Base-by-base conservation (phyloP, 2,888 invertebrate species). In the Amblyjoppa fuscipennis region DNA sequence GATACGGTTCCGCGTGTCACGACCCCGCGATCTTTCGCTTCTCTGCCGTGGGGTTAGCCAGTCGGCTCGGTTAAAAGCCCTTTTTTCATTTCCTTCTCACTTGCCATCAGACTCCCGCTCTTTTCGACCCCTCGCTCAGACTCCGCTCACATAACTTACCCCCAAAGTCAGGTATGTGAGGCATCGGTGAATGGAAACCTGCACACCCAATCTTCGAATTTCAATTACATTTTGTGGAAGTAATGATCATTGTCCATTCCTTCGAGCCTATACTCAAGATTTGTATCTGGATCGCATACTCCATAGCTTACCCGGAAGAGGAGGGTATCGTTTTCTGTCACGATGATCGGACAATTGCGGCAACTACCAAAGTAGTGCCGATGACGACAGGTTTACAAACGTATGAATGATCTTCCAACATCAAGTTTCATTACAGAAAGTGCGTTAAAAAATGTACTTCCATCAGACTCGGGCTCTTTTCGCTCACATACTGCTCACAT, bases 1-100 rank as follows among this genome's bases (percentile, higher is more conserved):
- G 89, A 91, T 90, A 92, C 90, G 90, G 89, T 91, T 92, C 89
- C 87, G 88, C 87, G 87, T 89, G 89, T 81, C 66, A 59, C 34
- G 45, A 68, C 45, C 51, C n/a, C 45, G 66, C n/a, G 31, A 56
- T 53, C 53, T 28, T 45, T 73, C 68, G 34, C 71, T 38, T 59
- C 59, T 25, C 25, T 51, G 64, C 20, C 79, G 28, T 34, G 70
- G 20, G 31, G n/a, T 59, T n/a, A 41, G 9, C 56, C 56, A 68
- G 31, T 61, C 66, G 20, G 25, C 13, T 31, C 56, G 31, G 64
- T 70, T 68, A 53, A 59, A 41, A 61, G 13, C 41, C 49, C 66
- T 68, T 77, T 77, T 59, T 59, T 66, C 70, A 74, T 79, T 71
- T 56, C 41, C 59, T 28, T 31, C 53, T 49, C 31, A 53, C 74